phyloP scores from a whole-genome alignment of 1,140 invertebrate genomes.

The Cephus cinctus region DNA sequence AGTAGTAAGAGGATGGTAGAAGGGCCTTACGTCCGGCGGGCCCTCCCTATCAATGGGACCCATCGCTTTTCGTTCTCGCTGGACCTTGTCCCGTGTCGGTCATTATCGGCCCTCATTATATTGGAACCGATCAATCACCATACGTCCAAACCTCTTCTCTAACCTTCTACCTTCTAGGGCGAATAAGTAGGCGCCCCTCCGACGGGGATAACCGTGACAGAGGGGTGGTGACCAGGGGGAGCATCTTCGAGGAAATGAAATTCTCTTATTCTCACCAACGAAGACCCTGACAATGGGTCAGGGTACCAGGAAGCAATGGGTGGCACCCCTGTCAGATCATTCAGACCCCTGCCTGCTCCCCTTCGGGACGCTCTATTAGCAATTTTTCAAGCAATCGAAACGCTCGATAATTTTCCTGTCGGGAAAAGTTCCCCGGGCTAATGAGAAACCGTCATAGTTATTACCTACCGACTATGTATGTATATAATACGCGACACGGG shows the following conservation, averaged over 20 bases:
- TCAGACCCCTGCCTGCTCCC: conserved; percentile 21
- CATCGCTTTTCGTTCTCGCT: conserved; percentile 40
- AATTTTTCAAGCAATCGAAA: conserved; percentile 44
- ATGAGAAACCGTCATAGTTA: conserved; percentile 37
- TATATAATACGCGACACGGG: neutral
- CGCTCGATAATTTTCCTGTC: conserved; percentile 37
- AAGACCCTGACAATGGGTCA: neutral
- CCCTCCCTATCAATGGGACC: conserved; percentile 33
- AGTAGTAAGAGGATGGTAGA: neutral
- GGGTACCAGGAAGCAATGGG: conserved; percentile 3
- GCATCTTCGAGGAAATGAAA: neutral
- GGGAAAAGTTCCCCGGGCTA: conserved; percentile 39
- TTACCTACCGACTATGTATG: conserved; percentile 3
- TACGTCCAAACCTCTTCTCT: conserved; percentile 32
- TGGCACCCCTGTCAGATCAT: too few relatives aligned
- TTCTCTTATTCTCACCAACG: too few relatives aligned
- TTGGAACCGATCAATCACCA: conserved; percentile 50
- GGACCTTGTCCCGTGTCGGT: conserved; percentile 46
- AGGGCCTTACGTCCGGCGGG: conserved; percentile 3
- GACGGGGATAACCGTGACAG: conserved; percentile 7
- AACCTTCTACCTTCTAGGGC: conserved; percentile 22
- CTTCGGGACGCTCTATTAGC: conserved; percentile 34
- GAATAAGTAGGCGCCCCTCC: conserved; percentile 21
- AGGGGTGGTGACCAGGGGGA: neutral
- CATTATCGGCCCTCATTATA: conserved; percentile 55